Evolutionary conservation across 2,113 vertebrate genomes (phyloP).

Genomic region (Galeopterus variegatus): DNA sequence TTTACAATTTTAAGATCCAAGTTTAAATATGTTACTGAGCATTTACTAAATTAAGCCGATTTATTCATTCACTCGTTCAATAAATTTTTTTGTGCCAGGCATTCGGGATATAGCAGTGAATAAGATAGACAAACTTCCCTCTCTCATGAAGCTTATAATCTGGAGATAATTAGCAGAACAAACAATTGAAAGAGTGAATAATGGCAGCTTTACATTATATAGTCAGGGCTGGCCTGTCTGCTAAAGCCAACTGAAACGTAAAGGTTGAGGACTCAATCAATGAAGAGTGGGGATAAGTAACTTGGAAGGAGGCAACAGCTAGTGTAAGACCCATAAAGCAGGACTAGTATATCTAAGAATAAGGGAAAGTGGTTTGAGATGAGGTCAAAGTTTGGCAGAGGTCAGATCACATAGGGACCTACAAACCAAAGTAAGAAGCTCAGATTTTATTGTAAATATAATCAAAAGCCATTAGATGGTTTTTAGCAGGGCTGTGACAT

Average conservation of each 20-base stretch:
- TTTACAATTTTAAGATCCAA: background rate
- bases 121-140: background rate
- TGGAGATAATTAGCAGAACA: background rate
- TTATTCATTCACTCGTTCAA: slow-evolving; percentile 45
- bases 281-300: background rate
- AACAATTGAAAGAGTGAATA: background rate
- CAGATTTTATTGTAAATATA: background rate
- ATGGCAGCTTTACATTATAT: background rate
- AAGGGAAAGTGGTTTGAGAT: background rate
- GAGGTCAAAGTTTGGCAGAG: background rate
- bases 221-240: background rate
- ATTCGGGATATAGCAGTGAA: background rate
- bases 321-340: background rate
- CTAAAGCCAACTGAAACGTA: background rate
- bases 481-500: background rate
- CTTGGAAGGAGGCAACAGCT: background rate
- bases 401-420: background rate
- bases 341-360: background rate
- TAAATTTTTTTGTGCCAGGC: background rate
- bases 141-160: background rate
- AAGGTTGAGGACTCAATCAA: background rate
- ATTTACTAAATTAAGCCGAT: slow-evolving; percentile 50
- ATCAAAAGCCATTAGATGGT: background rate
- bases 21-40: slow-evolving; percentile 33
- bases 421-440: background rate